Evolutionary conservation across 2,797 vertebrate genomes (phyloP), one percentile per base, ranked within the genome.

Genomic region (Heteromormyrus szaboi): DNA sequence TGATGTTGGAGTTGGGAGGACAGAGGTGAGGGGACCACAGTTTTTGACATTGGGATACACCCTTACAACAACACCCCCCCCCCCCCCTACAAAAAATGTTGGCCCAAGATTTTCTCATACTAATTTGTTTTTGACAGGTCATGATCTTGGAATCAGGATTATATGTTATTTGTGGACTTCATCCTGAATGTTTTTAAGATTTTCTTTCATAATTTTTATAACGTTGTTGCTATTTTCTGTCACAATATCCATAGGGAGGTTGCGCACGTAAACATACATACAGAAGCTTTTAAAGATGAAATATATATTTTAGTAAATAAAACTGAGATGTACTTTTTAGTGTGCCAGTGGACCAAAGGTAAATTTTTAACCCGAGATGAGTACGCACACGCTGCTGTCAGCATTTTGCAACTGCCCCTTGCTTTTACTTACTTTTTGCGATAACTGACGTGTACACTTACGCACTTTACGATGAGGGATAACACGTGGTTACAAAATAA

Each of bases 191-290:
- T 86, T 84, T 76, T 85, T 44, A 44, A 46, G 7, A 84, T 50
- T 50, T 50, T 83, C 37, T 22, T 48, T 48, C 46, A 84, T 48
- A 22, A 25, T 50, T 84, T 46, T 84, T 46, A 68, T 88, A 76
- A 87, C 65, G 46, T 50, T 89, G 89, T 87, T 85, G 33, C 48
- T 85, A 50, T 84, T 86, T 48, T 50, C 46, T 79, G 25, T 54
- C 72, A 81, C 72, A 65, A 33, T 62, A 84, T 89, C 29, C 19
- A 33, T 87, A 25, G 48, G 62, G 85, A 19, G 44, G 25, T 84
- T 72, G 41, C 86, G 14, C 29, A 68, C 46, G 72, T 25, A 85
- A 17, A 25, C 81, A 62, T 46, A 86, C 51, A 29, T 86, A 56
- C 7, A 59, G 29, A 86, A 17, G 46, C 48, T 84, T 48, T 48